These are phyloP conservation scores for Ariopsis seemanni DNA, from an alignment of 2,113 vertebrate species.

Conservation along the genomic window DNA sequence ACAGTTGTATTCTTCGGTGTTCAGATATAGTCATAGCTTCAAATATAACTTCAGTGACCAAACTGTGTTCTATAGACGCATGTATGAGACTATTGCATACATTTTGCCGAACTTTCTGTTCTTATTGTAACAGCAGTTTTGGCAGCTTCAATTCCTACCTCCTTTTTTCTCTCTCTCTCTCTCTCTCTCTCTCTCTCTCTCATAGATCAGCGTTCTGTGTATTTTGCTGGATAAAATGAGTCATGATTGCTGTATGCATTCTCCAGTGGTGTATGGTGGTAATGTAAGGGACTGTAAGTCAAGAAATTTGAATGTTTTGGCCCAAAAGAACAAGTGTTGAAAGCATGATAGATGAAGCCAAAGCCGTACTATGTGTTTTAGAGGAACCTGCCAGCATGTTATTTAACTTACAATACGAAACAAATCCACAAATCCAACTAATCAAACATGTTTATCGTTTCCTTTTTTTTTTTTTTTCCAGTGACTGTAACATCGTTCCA, in stretches of 20 bases:
- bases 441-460: not conserved
- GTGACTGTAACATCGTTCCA: not conserved
- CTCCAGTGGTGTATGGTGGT: conserved; percentile 7
- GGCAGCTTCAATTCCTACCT: not conserved
- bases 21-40: not conserved
- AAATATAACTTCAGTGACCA: not conserved
- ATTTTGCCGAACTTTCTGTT: not conserved
- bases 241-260: conserved; percentile 45
- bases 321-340: conserved; percentile 39
- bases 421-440: not conserved
- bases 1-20: not conserved
- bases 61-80: not conserved
- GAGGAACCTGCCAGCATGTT: not conserved
- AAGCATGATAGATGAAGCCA: conserved; percentile 55
- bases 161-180: not conserved
- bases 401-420: conserved; percentile 11
- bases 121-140: not conserved
- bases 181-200: not conserved
- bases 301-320: conserved; percentile 28
- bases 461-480: not conserved
- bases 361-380: conserved; percentile 28
- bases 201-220: conserved; percentile 20
- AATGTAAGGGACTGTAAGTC: conserved; percentile 45
- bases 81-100: not conserved
- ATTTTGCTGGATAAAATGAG: conserved; percentile 39